Evolutionary conservation across 2,888 invertebrate genomes (phyloP).

Genomic region (Cyclophora albipunctata): DNA sequence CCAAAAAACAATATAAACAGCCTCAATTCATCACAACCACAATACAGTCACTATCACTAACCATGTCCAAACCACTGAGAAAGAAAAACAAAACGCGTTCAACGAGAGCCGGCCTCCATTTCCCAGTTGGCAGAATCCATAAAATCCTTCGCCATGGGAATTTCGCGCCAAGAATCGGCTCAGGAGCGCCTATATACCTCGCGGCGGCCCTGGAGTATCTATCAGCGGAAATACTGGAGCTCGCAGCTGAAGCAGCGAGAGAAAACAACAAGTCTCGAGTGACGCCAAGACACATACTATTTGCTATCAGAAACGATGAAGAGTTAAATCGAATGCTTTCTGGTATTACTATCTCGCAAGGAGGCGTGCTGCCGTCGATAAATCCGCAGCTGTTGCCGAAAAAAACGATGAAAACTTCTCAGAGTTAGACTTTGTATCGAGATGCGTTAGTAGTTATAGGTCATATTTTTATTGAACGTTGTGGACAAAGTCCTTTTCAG

Average conservation of each 20-base stretch:
- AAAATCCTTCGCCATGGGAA: constrained; percentile 76
- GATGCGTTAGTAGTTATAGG: neutral
- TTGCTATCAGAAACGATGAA: constrained; percentile 50
- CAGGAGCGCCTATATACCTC: constrained; percentile 69
- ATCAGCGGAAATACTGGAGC: constrained; percentile 80
- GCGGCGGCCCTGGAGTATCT: constrained; percentile 78
- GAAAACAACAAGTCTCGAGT: constrained; percentile 79
- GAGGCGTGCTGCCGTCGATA: constrained; percentile 46
- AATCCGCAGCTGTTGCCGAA: constrained; percentile 44
- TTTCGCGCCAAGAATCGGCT: constrained; percentile 74
- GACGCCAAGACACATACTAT: constrained; percentile 39
- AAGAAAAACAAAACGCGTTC: constrained; percentile 47
- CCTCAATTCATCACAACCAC: neutral
- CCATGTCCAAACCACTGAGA: constrained; percentile 1
- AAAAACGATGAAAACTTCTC: constrained; percentile 34
- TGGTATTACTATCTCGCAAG: constrained; percentile 43
- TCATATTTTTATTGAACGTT: neutral
- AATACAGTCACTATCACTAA: too few relatives aligned
- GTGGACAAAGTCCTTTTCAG: constrained; percentile 16
- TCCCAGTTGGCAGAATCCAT: constrained; percentile 75
- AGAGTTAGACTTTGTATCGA: neutral
- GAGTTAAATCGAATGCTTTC: constrained; percentile 42
- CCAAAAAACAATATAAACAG: neutral
- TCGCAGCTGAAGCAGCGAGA: constrained; percentile 77
- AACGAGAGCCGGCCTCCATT: constrained; percentile 66